Evolutionary conservation across 2,797 vertebrate genomes (phyloP), one percentile per base, ranked within the genome.

Genomic region (Gymnodraco acuticeps): DNA sequence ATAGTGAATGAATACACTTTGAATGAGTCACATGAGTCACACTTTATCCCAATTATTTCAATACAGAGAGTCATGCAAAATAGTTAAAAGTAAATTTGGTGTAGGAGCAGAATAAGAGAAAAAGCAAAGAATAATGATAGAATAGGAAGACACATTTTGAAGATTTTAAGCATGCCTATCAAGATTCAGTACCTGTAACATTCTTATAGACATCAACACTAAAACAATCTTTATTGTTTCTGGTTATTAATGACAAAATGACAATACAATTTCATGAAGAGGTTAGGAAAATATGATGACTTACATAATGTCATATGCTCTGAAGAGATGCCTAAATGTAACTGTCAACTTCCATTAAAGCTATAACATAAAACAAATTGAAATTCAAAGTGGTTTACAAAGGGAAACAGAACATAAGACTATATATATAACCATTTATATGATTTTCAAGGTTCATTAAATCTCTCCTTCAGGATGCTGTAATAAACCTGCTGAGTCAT

Each of bases 401-500:
- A 38, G 33, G 14, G 33, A 38, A 38, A 38, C 33, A 38, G 33
- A 38, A 38, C 6, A 38, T 1, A 46, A 27, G 3, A 27, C 23
- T 27, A 3, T 27, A 27, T 15, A n/a, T 12, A 62, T 48, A 48
- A 11, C 31, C n/a, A 47, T 47, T 17, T 12, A 64, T n/a, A 62
- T 1, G n/a, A 50, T 38, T 38, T 9, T 38, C 33, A 33, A 38
- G 5, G 19, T 42, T 52, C 6, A 31, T 54, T 67, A 66, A 1
- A 10, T 64, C 33, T 61, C 12, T 43, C 46, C 15, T 41, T 33
- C 7, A 2, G 20, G 48, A 46, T 59, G 60, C 33, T 53, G n/a
- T 19, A 38, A 20, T 48, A 62, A 33, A 52, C 13, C 13, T 63
- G 68, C 20, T 59, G 70, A 74, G 52, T 72, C 63, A 78, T 50